Evolutionary conservation across 1,140 invertebrate genomes (phyloP).

Genomic region (Ridgeia piscesae): DNA sequence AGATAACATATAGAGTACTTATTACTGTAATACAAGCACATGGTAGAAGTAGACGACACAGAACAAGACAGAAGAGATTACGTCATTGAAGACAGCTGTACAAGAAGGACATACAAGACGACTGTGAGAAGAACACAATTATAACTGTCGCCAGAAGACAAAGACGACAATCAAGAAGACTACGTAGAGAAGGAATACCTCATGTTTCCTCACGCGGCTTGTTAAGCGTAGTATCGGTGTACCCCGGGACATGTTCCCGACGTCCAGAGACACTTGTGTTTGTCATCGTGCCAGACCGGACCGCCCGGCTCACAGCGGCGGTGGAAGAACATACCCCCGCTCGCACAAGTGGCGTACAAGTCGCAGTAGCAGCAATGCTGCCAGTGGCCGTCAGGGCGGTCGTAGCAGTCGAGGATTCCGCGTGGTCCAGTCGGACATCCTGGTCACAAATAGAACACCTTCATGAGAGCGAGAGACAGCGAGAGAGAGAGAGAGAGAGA

Average conservation of each 20-base stretch:
- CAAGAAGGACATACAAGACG: no score
- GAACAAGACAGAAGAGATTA: no score
- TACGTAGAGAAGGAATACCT: neutral
- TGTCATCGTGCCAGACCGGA: slow-evolving; percentile 35
- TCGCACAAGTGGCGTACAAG: slow-evolving; percentile 36
- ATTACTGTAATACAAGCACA: no score
- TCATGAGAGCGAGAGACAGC: neutral
- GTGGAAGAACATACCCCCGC: slow-evolving; percentile 31
- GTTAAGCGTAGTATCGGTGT: neutral
- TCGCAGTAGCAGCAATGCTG: slow-evolving; percentile 37
- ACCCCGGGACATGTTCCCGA: neutral
- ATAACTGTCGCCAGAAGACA: no score
- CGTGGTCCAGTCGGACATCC: neutral
- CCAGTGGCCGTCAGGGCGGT: slow-evolving; percentile 36
- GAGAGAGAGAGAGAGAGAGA: no score
- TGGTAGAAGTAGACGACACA: no score
- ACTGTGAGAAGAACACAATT: no score
- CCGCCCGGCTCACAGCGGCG: slow-evolving; percentile 34
- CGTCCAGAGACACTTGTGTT: slow-evolving; percentile 30
- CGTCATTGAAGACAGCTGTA: no score
- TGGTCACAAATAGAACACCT: neutral
- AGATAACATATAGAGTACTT: no score
- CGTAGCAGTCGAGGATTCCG: slow-evolving; percentile 36
- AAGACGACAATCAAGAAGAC: no score
- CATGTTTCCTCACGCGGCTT: neutral